phyloP scores from a whole-genome alignment of 1,140 invertebrate genomes.

The Xylocopa sonorina region DNA sequence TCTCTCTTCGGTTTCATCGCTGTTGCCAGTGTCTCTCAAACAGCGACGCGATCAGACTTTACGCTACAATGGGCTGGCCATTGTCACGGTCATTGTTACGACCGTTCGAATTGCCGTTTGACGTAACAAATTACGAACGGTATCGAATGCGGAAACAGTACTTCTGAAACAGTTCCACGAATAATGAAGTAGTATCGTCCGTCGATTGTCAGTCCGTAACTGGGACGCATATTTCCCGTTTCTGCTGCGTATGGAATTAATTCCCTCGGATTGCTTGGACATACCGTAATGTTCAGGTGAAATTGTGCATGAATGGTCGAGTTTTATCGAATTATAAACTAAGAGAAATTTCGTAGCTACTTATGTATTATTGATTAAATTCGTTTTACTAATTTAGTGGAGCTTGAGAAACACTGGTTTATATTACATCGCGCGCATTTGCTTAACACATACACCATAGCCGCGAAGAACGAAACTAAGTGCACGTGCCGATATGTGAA shows the following conservation, averaged over 20 bases:
- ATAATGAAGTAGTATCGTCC: not conserved
- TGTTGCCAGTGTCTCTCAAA: conserved; percentile 37
- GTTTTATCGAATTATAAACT: too few relatives aligned
- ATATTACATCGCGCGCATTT: not conserved
- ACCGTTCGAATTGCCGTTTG: not conserved
- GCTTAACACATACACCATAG: conserved; percentile 25
- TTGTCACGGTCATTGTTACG: conserved; percentile 24
- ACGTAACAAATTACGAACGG: not conserved
- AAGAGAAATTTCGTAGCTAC: too few relatives aligned
- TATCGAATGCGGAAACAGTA: conserved; percentile 1
- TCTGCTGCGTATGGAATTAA: not conserved
- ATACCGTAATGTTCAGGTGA: too few relatives aligned
- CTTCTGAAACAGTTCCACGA: too few relatives aligned
- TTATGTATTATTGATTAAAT: too few relatives aligned
- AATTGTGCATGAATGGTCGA: too few relatives aligned
- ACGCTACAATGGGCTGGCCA: not conserved
- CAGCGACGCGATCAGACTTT: not conserved
- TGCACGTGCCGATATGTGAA: conserved; percentile 53
- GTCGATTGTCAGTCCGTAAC: not conserved
- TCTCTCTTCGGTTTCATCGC: conserved; percentile 59
- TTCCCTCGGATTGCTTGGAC: not conserved
- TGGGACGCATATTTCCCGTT: too few relatives aligned
- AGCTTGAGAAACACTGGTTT: not conserved
- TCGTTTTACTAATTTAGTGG: too few relatives aligned
- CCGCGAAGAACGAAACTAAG: conserved; percentile 15